A percentile compares a stretch with the other conserved stretches of the same genome.
Conservation (phyloP, 2,797 vertebrate species). For the Melanotaenia nigrans region DNA sequence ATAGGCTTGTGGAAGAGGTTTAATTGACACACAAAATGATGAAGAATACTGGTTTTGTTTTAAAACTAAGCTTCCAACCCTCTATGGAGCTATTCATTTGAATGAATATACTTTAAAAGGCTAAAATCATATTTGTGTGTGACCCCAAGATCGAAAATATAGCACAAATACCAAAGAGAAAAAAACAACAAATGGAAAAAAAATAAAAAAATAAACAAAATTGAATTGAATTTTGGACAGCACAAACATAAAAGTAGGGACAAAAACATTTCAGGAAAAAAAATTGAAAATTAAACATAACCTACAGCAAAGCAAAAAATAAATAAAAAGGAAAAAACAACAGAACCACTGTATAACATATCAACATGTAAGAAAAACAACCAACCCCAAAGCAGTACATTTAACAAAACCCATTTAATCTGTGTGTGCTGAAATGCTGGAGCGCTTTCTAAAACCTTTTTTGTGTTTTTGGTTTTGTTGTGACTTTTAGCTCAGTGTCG, state of each 20-base stretch:
- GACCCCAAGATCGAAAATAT: neutral
- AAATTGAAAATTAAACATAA: no score
- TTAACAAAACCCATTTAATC: neutral
- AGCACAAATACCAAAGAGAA: neutral
- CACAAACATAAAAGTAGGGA: neutral
- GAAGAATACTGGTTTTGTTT: neutral
- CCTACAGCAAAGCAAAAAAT: no score
- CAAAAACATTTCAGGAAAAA: neutral
- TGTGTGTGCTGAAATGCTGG: neutral
- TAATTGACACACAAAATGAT: constrained; percentile 21
- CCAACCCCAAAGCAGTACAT: neutral
- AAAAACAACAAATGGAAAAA: neutral
- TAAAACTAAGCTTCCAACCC: neutral
- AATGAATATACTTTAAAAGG: neutral
- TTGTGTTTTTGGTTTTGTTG: neutral
- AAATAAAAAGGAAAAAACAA: no score
- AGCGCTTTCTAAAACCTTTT: neutral
- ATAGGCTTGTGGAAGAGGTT: constrained; percentile 7
- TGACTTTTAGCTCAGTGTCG: neutral
- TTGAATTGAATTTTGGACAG: neutral
- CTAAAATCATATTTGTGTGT: neutral
- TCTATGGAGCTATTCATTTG: neutral
- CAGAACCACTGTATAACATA: neutral
- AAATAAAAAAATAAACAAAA: neutral
- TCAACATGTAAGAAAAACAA: neutral